Evolutionary conservation across 2,797 vertebrate genomes (phyloP).

Genomic region (Pseudomugil gertrudae): DNA sequence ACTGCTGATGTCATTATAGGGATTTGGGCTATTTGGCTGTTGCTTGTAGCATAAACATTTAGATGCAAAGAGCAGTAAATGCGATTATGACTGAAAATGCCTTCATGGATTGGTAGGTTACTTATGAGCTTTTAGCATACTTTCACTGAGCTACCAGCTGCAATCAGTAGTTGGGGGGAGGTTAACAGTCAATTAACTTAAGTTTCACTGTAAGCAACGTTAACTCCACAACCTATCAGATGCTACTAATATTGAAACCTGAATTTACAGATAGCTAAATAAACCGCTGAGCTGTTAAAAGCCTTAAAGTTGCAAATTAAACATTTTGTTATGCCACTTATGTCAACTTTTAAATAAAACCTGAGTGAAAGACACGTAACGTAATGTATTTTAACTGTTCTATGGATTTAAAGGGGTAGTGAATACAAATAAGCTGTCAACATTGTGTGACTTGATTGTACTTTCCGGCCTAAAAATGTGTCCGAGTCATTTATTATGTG

Average conservation of each 20-base stretch:
- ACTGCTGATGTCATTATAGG: not conserved
- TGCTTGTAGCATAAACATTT: not conserved
- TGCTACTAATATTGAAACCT: constrained; percentile 7
- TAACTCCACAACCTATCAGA: constrained; percentile 15
- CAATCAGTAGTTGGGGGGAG: constrained; percentile 37
- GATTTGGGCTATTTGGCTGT: not conserved
- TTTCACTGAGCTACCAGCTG: constrained; percentile 16
- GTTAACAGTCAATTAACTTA: constrained; percentile 59
- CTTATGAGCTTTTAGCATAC: constrained; percentile 25
- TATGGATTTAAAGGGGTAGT: too few relatives aligned
- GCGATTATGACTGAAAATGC: not conserved
- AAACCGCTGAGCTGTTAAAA: not conserved
- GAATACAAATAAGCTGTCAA: too few relatives aligned
- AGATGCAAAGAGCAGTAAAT: constrained; percentile 13
- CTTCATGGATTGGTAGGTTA: constrained; percentile 6
- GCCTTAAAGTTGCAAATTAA: too few relatives aligned
- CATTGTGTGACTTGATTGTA: too few relatives aligned
- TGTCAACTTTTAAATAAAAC: too few relatives aligned
- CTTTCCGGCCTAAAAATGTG: too few relatives aligned
- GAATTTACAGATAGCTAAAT: constrained; percentile 4
- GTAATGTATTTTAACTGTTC: too few relatives aligned
- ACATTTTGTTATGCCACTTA: too few relatives aligned
- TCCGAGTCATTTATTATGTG: too few relatives aligned
- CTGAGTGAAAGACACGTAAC: too few relatives aligned
- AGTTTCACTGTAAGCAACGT: constrained; percentile 27